A percentile compares a stretch with the other conserved stretches of the same genome.
These are phyloP conservation scores for Atractosteus spatula DNA, from an alignment of 2,113 vertebrate species.

Conservation along the genomic window DNA sequence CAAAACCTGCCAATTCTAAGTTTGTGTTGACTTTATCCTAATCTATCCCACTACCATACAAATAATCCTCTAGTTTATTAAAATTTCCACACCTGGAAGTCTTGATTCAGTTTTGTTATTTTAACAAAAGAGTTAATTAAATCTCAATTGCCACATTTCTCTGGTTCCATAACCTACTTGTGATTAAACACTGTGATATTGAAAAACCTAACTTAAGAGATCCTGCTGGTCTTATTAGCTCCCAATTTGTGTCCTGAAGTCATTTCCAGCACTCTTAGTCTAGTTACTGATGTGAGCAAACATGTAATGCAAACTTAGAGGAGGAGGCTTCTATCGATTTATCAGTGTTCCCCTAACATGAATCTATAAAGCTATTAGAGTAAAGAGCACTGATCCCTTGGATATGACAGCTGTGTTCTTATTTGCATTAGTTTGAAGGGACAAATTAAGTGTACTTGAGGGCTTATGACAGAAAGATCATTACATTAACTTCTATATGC, in stretches of 20 bases:
- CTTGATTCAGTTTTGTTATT: too few relatives aligned
- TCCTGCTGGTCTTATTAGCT: conserved; percentile 1
- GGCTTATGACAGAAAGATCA: not conserved
- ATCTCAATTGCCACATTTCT: too few relatives aligned
- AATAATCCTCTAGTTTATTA: too few relatives aligned
- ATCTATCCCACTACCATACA: too few relatives aligned
- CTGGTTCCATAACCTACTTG: not conserved
- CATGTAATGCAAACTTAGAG: not conserved
- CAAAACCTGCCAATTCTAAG: too few relatives aligned
- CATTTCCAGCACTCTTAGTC: not conserved
- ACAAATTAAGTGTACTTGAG: conserved; percentile 11
- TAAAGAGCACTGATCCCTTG: too few relatives aligned
- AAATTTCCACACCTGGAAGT: too few relatives aligned
- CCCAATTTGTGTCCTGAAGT: not conserved
- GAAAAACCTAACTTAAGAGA: not conserved
- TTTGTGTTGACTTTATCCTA: too few relatives aligned
- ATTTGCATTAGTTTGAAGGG: conserved; percentile 4
- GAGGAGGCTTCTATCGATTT: conserved; percentile 14
- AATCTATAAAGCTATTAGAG: conserved; percentile 16
- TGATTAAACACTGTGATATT: not conserved
- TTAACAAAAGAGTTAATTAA: too few relatives aligned
- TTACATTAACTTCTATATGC: not conserved
- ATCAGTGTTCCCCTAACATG: conserved; percentile 2
- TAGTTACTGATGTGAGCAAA: not conserved
- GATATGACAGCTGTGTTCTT: conserved; percentile 10